phyloP scores from a whole-genome alignment of 2,888 invertebrate genomes.

The Eupithecia exiguata region DNA sequence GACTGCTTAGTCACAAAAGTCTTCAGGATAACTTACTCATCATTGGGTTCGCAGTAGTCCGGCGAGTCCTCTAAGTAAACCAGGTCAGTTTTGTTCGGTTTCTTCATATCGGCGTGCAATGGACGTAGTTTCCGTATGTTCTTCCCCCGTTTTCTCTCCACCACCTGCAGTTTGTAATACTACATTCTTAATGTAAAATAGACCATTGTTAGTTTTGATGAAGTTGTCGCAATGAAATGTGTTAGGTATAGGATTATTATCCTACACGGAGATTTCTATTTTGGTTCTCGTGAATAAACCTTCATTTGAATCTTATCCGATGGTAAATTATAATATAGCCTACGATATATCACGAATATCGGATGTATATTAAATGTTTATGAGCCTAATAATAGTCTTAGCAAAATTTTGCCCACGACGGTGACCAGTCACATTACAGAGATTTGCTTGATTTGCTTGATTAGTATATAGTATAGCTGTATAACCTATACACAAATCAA shows the following conservation, averaged over 20 bases:
- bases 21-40: slow-evolving; percentile 84
- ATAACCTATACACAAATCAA: too few relatives aligned
- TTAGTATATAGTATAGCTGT: too few relatives aligned
- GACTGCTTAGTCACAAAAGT: background rate
- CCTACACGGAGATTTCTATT: too few relatives aligned
- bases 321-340: too few relatives aligned
- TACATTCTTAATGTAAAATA: slow-evolving; percentile 12
- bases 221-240: background rate
- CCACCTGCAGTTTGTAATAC: slow-evolving; percentile 70
- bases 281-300: background rate
- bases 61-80: slow-evolving; percentile 96
- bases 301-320: too few relatives aligned
- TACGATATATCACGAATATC: too few relatives aligned
- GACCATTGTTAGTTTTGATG: slow-evolving; percentile 4
- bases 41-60: slow-evolving; percentile 94
- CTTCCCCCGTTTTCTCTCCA: slow-evolving; percentile 86
- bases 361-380: too few relatives aligned
- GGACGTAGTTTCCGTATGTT: slow-evolving; percentile 89
- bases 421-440: too few relatives aligned
- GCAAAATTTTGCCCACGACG: too few relatives aligned
- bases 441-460: too few relatives aligned
- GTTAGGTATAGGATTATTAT: background rate
- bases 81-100: slow-evolving; percentile 94
- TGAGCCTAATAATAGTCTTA: too few relatives aligned
- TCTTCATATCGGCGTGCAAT: slow-evolving; percentile 90